Conservation (phyloP, 2,888 invertebrate species). For the Criorhina ranunculi region DNA sequence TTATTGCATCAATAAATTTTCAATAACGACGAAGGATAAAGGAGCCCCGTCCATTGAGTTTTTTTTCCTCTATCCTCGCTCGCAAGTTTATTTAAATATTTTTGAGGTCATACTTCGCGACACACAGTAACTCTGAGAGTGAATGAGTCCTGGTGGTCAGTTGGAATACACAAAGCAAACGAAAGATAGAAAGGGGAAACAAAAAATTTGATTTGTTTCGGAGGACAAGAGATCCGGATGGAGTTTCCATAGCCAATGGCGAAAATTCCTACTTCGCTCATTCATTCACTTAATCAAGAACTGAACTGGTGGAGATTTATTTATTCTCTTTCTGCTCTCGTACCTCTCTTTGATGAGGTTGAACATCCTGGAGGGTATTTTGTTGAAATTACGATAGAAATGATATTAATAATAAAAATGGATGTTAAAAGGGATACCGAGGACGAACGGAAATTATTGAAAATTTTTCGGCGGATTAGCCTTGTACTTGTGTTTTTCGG, state of each 20-base stretch:
- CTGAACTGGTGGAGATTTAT: constrained; percentile 49
- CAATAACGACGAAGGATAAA: constrained; percentile 64
- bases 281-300: constrained; percentile 71
- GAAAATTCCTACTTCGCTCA: constrained; percentile 41
- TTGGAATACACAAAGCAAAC: constrained; percentile 17
- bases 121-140: constrained; percentile 57
- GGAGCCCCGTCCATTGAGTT: constrained; percentile 15
- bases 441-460: constrained; percentile 43
- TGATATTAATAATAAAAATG: constrained; percentile 66
- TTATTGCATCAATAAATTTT: constrained; percentile 75
- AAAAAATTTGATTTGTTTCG: constrained; percentile 61
- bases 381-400: constrained; percentile 64
- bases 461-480: constrained; percentile 36
- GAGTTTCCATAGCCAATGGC: constrained; percentile 57
- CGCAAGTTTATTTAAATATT: constrained; percentile 59
- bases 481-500: constrained; percentile 17
- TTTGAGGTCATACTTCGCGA: constrained; percentile 67
- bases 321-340: constrained; percentile 39
- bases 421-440: constrained; percentile 54
- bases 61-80: not conserved
- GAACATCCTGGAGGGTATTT: constrained; percentile 62
- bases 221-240: constrained; percentile 54
- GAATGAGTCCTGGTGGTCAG: constrained; percentile 52
- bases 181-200: not conserved
- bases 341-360: constrained; percentile 29